Percentiles rank a stretch among this genome's conserved stretches.
These are phyloP conservation scores for Setipinna tenuifilis DNA, from an alignment of 2,797 vertebrate species.

Conservation along the genomic window DNA sequence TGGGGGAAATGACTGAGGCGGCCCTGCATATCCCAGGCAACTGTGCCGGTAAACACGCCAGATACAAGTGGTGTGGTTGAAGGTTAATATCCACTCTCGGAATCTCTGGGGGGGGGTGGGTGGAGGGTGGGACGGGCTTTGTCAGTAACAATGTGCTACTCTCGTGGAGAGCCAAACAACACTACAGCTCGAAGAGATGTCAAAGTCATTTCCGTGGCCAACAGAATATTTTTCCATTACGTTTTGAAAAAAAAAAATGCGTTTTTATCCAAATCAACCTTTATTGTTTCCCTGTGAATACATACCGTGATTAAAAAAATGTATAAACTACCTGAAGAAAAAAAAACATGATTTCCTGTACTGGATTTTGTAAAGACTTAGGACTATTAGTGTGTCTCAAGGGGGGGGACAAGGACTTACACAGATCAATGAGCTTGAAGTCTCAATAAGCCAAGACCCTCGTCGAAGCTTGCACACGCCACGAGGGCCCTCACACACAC, in stretches of 20 bases:
- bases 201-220: background rate
- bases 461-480: slow-evolving; percentile 23
- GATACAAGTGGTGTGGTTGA: slow-evolving; percentile 48
- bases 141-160: background rate
- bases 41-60: slow-evolving; percentile 51
- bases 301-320: slow-evolving; percentile 25
- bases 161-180: slow-evolving; percentile 13
- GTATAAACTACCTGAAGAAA: slow-evolving; percentile 33
- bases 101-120: background rate
- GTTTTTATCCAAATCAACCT: background rate
- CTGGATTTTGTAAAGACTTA: background rate
- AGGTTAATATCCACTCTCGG: slow-evolving; percentile 54
- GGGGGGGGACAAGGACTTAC: background rate
- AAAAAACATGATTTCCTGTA: background rate
- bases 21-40: slow-evolving; percentile 59
- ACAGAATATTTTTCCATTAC: background rate
- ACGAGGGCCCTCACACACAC: slow-evolving; percentile 63
- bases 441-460: background rate
- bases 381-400: background rate
- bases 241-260: background rate
- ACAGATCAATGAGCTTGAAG: background rate
- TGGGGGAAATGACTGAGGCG: slow-evolving; percentile 57
- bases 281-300: background rate
- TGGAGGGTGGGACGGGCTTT: background rate
- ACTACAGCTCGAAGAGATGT: background rate